Conservation (phyloP, 1,140 invertebrate species). For the Meloidogyne floridensis region DNA sequence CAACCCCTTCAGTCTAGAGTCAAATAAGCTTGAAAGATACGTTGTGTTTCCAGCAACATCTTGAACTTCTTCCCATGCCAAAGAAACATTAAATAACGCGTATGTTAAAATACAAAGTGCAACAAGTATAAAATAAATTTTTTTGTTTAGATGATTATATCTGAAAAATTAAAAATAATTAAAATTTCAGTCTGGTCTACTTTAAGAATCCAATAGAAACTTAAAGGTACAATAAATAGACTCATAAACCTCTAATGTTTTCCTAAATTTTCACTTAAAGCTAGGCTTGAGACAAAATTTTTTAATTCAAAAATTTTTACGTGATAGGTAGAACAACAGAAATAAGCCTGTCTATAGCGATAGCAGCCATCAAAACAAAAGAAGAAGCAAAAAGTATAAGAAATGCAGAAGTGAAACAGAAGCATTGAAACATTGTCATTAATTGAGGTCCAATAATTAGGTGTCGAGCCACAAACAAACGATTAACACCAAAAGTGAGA, state of each 20-base stretch:
- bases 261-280: too few relatives aligned
- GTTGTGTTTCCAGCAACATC: background rate
- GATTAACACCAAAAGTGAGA: background rate
- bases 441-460: background rate
- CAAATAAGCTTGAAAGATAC: background rate
- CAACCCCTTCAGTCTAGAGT: too few relatives aligned
- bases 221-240: too few relatives aligned
- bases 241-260: too few relatives aligned
- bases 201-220: too few relatives aligned
- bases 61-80: background rate
- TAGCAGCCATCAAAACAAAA: background rate
- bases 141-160: slow-evolving; percentile 6
- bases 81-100: background rate
- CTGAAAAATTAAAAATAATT: background rate
- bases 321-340: background rate
- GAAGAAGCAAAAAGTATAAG: background rate
- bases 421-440: background rate
- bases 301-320: background rate
- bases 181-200: too few relatives aligned
- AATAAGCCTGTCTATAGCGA: background rate
- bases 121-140: background rate
- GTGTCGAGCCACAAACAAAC: background rate
- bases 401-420: background rate
- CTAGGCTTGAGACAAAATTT: too few relatives aligned
- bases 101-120: background rate